Conservation (phyloP, 2,888 invertebrate species). For the Leucophenga montana region DNA sequence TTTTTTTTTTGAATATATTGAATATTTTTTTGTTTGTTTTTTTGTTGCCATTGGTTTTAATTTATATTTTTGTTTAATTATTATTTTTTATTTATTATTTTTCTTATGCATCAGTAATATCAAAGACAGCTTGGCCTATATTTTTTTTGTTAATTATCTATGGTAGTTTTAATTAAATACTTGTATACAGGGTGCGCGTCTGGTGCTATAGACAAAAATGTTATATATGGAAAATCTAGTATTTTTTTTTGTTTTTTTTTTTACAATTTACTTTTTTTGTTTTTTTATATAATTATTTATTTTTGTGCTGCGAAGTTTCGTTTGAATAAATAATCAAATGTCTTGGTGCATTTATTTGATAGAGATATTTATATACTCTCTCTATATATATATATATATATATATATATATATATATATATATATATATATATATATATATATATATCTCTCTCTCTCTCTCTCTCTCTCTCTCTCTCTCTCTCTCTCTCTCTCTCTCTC, state of each 20-base stretch:
- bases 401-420: neutral
- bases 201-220: neutral
- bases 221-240: slow-evolving; percentile 4
- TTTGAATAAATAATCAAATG: slow-evolving; percentile 7
- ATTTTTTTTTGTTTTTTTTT: slow-evolving; percentile 24
- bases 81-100: slow-evolving; percentile 10
- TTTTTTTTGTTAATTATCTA: slow-evolving; percentile 8
- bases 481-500: neutral
- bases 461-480: neutral
- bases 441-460: neutral
- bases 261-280: slow-evolving; percentile 6
- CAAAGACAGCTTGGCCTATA: slow-evolving; percentile 24
- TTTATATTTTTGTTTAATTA: slow-evolving; percentile 17
- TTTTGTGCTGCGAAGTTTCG: slow-evolving; percentile 3
- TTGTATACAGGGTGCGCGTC: slow-evolving; percentile 27
- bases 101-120: slow-evolving; percentile 19
- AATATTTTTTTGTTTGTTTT: slow-evolving; percentile 21
- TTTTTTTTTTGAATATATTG: slow-evolving; percentile 24
- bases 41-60: slow-evolving; percentile 17
- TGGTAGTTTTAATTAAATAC: neutral
- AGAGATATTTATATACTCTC: too few species aligned
- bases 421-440: neutral
- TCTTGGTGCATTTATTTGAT: slow-evolving; percentile 12
- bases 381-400: slow-evolving; percentile 13
- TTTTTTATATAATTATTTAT: neutral